These are phyloP conservation scores for Acholoe squamosa DNA, from an alignment of 2,888 invertebrate genomes.

Conservation along the genomic window DNA sequence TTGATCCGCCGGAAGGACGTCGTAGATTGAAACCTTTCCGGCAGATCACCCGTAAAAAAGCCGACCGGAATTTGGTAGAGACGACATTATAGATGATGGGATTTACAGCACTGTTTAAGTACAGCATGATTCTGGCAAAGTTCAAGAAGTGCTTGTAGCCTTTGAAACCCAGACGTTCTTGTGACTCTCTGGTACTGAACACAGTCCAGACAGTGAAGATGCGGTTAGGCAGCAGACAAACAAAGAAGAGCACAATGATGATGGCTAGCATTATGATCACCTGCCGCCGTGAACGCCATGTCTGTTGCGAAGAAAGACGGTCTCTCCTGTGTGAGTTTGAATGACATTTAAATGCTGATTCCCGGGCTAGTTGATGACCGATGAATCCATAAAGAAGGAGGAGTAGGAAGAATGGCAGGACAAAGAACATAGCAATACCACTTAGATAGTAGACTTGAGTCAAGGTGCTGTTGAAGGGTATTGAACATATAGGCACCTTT, in stretches of 20 bases:
- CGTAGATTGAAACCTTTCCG: neutral
- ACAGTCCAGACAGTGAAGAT: slow-evolving; percentile 94
- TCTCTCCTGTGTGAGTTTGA: neutral
- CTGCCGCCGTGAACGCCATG: slow-evolving; percentile 72
- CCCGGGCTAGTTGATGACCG: slow-evolving; percentile 29
- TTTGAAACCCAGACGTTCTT: slow-evolving; percentile 90
- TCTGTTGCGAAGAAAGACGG: slow-evolving; percentile 35
- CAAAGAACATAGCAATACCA: slow-evolving; percentile 92
- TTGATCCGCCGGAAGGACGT: slow-evolving; percentile 10
- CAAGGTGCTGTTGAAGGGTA: slow-evolving; percentile 91
- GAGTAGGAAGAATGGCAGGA: slow-evolving; percentile 90
- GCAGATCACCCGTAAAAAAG: slow-evolving; percentile 51
- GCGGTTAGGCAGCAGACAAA: slow-evolving; percentile 94
- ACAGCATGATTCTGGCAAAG: slow-evolving; percentile 91
- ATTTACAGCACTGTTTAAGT: slow-evolving; percentile 95
- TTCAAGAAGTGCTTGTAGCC: slow-evolving; percentile 92
- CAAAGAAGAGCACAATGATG: slow-evolving; percentile 90
- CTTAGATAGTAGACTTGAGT: slow-evolving; percentile 91
- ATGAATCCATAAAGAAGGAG: slow-evolving; percentile 23
- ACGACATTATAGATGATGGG: slow-evolving; percentile 95
- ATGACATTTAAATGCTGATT: slow-evolving; percentile 1
- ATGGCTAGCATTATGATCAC: slow-evolving; percentile 77
- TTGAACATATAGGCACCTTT: slow-evolving; percentile 90
- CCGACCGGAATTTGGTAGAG: slow-evolving; percentile 92
- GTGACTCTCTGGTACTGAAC: slow-evolving; percentile 88